These are phyloP conservation scores for Catostylus mosaicus DNA, from an alignment of 30 jellyfish, hydroid and myxozoan species.

Conservation along the genomic window DNA sequence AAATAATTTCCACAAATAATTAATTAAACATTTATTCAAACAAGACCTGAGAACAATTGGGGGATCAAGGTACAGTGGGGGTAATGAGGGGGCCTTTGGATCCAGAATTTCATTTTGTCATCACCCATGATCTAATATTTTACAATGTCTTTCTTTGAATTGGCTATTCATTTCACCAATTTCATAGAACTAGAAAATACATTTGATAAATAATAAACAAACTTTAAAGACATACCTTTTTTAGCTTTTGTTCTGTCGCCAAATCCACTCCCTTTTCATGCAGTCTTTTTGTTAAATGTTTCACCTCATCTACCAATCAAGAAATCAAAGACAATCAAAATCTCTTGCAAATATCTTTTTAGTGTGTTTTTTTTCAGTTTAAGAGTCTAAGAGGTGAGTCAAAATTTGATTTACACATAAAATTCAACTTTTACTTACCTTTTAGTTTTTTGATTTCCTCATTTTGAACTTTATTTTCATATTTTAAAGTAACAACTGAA, in stretches of 20 bases:
- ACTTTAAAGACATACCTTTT: conserved; percentile 6
- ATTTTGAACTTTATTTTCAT: conserved; percentile 46
- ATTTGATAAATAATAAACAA: no score
- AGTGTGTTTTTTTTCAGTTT: neutral
- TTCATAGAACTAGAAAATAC: no score
- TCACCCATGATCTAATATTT: no score
- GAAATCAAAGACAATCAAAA: neutral
- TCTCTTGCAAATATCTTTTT: neutral
- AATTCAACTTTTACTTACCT: no score
- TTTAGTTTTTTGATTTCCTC: conserved; percentile 46
- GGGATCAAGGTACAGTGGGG: no score
- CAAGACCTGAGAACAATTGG: no score
- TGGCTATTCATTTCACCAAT: no score
- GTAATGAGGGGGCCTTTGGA: no score
- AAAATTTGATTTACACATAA: neutral
- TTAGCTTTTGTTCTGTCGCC: conserved; percentile 44
- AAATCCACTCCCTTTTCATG: conserved; percentile 55
- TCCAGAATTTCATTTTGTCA: no score
- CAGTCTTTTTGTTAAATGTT: conserved; percentile 42
- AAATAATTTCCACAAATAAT: neutral
- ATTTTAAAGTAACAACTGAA: conserved; percentile 35
- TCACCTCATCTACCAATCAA: conserved; percentile 28
- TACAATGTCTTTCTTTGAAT: no score
- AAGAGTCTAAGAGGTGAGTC: neutral
- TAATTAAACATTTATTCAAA: neutral